Percentiles rank a stretch among this genome's conserved stretches.
These are phyloP conservation scores for Platerodrilus igneus DNA, from an alignment of 2,888 invertebrate genomes.

Conservation along the genomic window DNA sequence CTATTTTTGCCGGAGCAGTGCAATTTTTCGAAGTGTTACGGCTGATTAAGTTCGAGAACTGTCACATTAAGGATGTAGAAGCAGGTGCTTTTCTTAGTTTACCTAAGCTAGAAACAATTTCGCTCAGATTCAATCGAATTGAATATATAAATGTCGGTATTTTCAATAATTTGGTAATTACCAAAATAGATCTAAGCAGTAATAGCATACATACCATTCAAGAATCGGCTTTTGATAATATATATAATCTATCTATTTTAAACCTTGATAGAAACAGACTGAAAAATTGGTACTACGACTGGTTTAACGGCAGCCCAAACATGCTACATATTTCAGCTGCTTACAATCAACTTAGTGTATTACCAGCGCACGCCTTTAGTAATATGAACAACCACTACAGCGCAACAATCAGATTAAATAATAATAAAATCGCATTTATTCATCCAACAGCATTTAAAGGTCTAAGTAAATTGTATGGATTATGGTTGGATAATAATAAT, in stretches of 20 bases:
- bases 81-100: constrained; percentile 23
- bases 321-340: constrained; percentile 36
- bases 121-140: constrained; percentile 10
- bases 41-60: constrained; percentile 18
- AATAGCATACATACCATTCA: constrained; percentile 28
- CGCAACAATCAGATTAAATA: constrained; percentile 31
- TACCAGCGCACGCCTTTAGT: constrained; percentile 39
- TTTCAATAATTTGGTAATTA: constrained; percentile 14
- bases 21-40: constrained; percentile 23
- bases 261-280: constrained; percentile 40
- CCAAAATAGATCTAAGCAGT: constrained; percentile 25
- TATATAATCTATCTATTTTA: constrained; percentile 35
- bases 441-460: constrained; percentile 29
- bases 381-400: constrained; percentile 32
- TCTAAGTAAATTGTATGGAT: constrained; percentile 29
- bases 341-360: constrained; percentile 33
- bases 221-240: constrained; percentile 30
- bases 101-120: constrained; percentile 12
- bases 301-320: constrained; percentile 40
- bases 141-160: constrained; percentile 11
- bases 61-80: constrained; percentile 17
- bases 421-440: constrained; percentile 30
- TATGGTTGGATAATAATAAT: constrained; percentile 34
- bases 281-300: constrained; percentile 37
- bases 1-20: constrained; percentile 22